Conservation (phyloP, 2,113 vertebrate species). For the Osmerus eperlanus region DNA sequence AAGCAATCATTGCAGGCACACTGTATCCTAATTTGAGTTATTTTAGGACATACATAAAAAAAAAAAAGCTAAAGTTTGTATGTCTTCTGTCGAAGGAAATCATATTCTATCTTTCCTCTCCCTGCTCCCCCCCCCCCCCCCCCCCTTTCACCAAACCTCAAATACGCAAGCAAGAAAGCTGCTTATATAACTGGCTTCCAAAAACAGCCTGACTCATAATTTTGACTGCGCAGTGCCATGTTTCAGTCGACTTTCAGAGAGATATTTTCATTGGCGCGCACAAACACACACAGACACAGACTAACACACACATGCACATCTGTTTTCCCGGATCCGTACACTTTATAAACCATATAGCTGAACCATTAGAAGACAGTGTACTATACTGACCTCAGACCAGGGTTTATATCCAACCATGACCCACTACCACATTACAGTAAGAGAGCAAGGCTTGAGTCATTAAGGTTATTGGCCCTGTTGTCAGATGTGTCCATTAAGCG, state of each 20-base stretch:
- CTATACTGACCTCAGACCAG: background rate
- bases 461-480: background rate
- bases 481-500: background rate
- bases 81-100: too few relatives aligned
- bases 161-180: conserved; percentile 26
- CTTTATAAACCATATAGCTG: background rate
- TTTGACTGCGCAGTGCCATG: background rate
- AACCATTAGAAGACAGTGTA: conserved; percentile 11
- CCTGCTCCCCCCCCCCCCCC: background rate
- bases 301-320: background rate
- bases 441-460: background rate
- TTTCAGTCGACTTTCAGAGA: conserved; percentile 9
- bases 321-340: background rate
- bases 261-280: conserved; percentile 1
- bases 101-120: background rate
- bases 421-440: background rate
- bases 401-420: background rate
- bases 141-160: conserved; percentile 43
- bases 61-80: too few relatives aligned
- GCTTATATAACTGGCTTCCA: conserved; percentile 46
- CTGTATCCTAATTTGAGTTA: too few relatives aligned
- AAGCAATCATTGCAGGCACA: too few relatives aligned
- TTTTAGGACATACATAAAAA: too few relatives aligned
- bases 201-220: conserved; percentile 6
- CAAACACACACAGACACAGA: conserved; percentile 1